Evolutionary conservation across 2,888 invertebrate species (phyloP), one percentile per base, ranked within the genome.

Genomic region (Harpalus rubripes): DNA sequence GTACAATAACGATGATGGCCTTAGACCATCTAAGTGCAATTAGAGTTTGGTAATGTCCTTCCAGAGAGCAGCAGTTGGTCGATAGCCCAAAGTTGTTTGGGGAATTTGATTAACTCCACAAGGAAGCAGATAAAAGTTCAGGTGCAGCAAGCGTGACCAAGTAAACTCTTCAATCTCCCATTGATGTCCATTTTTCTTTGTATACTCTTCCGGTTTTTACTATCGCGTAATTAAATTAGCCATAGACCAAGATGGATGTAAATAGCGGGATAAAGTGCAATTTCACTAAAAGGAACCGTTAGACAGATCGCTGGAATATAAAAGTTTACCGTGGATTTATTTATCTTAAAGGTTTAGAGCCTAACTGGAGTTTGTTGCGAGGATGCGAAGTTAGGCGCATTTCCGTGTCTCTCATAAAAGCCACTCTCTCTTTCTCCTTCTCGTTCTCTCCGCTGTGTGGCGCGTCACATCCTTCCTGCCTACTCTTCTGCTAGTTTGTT

Each of bases 251-350:
- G 84, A 84, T 78, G 84, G 78, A 84, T 84, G 84, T 65, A 78
- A 84, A 84, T 84, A 63, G 84, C 76, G 15, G 84, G 84, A 78
- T 84, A 84, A 84, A 78, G 78, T 56, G 84, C 84, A 84, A 84
- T 84, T 84, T 84, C 78, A 84, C 78, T 84, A 84, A 84, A 84
- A 84, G 84, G 78, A 84, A 84, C 84, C 52, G 84, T 83, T 84
- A 78, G 84, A 83, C 59, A 76, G 82, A 82, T 82, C 65, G 82
- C 82, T 74, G 32, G 72, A 72, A 82, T 83, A 84, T 84, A 84
- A 84, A 84, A 84, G 76, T 84, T 83, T 76, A 83, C 76, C 81
- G 52, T 56, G 72, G 65, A 84, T 84, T 84, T 84, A 84, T 84
- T 78, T 84, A 78, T 61, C 83, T 74, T 83, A 65, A 78, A 84